Conservation (phyloP, 2,888 invertebrate genomes). For the Ophioninae sp. region DNA sequence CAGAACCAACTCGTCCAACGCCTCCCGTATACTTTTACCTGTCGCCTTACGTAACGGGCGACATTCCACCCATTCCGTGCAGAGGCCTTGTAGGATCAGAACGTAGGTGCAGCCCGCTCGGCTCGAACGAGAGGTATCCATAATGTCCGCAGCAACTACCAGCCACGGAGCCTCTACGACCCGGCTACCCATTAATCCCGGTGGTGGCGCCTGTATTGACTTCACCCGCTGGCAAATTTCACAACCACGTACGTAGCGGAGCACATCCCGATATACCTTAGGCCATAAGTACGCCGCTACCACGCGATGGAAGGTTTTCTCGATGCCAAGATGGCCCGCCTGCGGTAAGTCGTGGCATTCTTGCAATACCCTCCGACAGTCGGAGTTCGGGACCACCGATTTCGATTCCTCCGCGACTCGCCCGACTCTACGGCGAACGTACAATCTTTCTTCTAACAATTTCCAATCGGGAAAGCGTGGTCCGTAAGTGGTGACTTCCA, state of each 20-base stretch:
- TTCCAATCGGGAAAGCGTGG: conserved; percentile 19
- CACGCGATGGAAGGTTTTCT: conserved; percentile 14
- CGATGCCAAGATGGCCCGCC: conserved; percentile 10
- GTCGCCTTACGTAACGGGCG: conserved; percentile 58
- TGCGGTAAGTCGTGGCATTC: conserved; percentile 6
- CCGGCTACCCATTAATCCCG: conserved; percentile 8
- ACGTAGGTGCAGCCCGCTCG: conserved; percentile 56
- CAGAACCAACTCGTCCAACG: conserved; percentile 46
- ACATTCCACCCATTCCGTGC: conserved; percentile 61
- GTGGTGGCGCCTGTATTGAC: background rate
- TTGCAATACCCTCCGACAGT: background rate
- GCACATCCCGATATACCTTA: background rate
- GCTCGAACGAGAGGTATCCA: conserved; percentile 67
- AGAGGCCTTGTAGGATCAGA: conserved; percentile 36
- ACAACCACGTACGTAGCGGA: background rate
- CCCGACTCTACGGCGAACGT: background rate
- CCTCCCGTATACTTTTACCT: conserved; percentile 35
- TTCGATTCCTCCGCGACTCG: conserved; percentile 17
- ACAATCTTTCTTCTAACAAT: background rate
- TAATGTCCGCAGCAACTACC: conserved; percentile 64
- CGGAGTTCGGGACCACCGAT: background rate
- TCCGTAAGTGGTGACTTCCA: too few species aligned
- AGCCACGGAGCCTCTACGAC: conserved; percentile 58
- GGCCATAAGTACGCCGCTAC: background rate
- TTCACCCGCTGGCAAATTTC: conserved; percentile 28